phyloP scores from a whole-genome alignment of 92 coral and sea anemone genomes.

The Chrysogorgia sp. region DNA sequence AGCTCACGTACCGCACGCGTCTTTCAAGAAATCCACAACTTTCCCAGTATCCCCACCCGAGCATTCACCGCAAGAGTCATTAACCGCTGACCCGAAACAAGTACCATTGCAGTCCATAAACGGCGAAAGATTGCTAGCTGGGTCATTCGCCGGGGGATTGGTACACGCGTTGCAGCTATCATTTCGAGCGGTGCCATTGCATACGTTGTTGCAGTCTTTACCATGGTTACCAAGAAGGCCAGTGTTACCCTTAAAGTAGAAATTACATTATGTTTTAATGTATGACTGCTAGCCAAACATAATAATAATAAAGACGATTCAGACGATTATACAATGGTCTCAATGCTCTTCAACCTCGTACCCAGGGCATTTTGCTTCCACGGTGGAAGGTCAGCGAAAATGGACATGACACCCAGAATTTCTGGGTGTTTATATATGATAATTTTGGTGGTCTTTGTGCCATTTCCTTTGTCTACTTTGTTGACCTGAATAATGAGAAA shows the following conservation, averaged over 20 bases:
- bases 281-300: too few species aligned
- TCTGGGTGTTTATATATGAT: too few species aligned
- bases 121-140: not conserved
- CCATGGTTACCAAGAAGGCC: conserved; percentile 30
- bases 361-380: too few species aligned
- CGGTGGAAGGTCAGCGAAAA: too few species aligned
- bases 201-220: conserved; percentile 30
- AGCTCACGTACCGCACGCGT: conserved; percentile 67
- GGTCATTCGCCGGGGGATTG: not conserved
- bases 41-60: conserved; percentile 71
- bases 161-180: conserved; percentile 42
- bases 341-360: too few species aligned
- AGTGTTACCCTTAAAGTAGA: conserved; percentile 37
- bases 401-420: too few species aligned
- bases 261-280: not conserved
- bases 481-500: too few species aligned
- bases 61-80: conserved; percentile 57
- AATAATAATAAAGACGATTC: too few species aligned
- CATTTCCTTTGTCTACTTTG: too few species aligned
- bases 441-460: too few species aligned
- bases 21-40: conserved; percentile 48
- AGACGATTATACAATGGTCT: too few species aligned
- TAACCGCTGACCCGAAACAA: conserved; percentile 55
- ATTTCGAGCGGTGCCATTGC: conserved; percentile 45
- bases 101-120: conserved; percentile 61